Evolutionary conservation across 2,888 invertebrate genomes (phyloP).

Genomic region (Eupithecia inturbata): DNA sequence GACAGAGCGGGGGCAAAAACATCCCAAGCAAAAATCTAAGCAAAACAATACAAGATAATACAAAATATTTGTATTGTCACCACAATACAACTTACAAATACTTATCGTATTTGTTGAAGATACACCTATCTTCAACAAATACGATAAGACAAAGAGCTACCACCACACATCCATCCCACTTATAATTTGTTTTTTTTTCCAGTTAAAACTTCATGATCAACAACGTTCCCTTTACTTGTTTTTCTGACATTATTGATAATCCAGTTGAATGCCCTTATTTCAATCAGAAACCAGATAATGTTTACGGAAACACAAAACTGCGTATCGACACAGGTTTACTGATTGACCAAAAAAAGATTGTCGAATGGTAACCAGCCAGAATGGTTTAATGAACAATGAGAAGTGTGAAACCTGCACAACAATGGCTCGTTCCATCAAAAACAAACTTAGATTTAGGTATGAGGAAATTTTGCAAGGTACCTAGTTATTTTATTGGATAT

Average conservation of each 20-base stretch:
- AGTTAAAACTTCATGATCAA: neutral
- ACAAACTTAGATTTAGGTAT: conserved; percentile 6
- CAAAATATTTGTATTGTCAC: neutral
- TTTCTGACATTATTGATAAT: conserved; percentile 19
- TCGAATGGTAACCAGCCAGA: conserved; percentile 2
- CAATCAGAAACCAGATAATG: conserved; percentile 32
- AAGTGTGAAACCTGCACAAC: conserved; percentile 26
- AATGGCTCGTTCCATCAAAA: conserved; percentile 21
- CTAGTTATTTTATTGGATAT: neutral
- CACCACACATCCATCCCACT: neutral
- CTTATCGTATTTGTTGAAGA: too few species aligned
- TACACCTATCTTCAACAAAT: neutral
- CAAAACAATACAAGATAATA: neutral
- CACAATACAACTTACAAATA: too few species aligned
- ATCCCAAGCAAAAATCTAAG: too few species aligned
- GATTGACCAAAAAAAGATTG: conserved; percentile 11
- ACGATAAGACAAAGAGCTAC: neutral
- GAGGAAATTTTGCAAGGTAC: conserved; percentile 11
- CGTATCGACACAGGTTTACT: conserved; percentile 10
- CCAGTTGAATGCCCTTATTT: conserved; percentile 28
- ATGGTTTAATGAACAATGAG: conserved; percentile 22
- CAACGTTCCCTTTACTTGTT: neutral
- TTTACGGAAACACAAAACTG: conserved; percentile 31
- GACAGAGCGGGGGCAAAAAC: too few species aligned
- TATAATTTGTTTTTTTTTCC: neutral